Evolutionary conservation across 2,113 vertebrate genomes (phyloP).

Genomic region (Motacilla alba): DNA sequence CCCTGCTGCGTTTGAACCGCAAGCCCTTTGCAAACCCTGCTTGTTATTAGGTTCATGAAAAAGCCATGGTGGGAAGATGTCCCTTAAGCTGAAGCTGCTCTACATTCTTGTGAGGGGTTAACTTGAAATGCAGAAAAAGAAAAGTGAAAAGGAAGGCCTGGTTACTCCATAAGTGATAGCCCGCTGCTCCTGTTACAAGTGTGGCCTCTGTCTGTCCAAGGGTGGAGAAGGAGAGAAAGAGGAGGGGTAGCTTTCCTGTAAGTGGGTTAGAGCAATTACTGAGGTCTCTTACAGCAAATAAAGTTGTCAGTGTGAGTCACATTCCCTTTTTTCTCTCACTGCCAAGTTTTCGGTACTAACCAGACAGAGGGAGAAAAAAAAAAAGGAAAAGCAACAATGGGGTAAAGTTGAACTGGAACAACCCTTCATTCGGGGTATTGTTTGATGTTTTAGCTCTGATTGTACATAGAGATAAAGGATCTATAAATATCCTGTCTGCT

Average conservation of each 20-base stretch:
- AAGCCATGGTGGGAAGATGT: not conserved
- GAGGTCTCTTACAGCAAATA: constrained; percentile 54
- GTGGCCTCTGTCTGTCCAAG: not conserved
- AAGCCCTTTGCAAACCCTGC: not conserved
- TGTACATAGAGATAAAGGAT: constrained; percentile 21
- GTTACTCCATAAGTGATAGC: not conserved
- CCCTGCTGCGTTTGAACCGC: not conserved
- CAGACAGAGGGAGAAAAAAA: not conserved
- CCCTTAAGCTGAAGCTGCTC: not conserved
- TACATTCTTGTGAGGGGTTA: not conserved
- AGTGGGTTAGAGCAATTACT: constrained; percentile 59
- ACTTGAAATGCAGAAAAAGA: not conserved
- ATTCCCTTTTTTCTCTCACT: constrained; percentile 42
- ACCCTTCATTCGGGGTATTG: constrained; percentile 32
- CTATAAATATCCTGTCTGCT: constrained; percentile 65
- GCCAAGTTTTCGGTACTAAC: constrained; percentile 57
- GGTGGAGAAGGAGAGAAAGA: constrained; percentile 5
- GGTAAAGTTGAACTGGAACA: constrained; percentile 56
- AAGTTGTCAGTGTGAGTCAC: constrained; percentile 61
- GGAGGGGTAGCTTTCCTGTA: constrained; percentile 51
- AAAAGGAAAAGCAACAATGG: constrained; percentile 47
- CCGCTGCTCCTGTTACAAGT: not conserved
- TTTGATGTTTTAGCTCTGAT: constrained; percentile 50
- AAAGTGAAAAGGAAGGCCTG: not conserved
- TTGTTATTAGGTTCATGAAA: not conserved